Conservation (phyloP, 2,888 invertebrate species). For the Hydrotaea cyrtoneurina region DNA sequence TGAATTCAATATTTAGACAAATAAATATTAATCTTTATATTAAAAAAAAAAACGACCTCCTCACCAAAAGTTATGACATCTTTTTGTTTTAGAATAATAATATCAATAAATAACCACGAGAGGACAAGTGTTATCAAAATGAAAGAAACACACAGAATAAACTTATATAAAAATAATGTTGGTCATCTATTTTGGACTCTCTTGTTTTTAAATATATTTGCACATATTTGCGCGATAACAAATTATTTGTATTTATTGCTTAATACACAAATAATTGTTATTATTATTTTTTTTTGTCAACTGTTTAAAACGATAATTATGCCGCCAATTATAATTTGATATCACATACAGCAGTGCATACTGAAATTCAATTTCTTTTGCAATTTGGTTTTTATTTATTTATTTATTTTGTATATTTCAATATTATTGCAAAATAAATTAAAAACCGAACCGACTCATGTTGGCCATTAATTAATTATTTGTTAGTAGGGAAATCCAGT, state of each 20-base stretch:
- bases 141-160: not conserved
- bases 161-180: not conserved
- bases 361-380: not conserved
- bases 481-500: not conserved
- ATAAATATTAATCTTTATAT: too few species aligned
- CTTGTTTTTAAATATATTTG: not conserved
- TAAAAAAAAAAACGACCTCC: too few species aligned
- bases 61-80: too few species aligned
- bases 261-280: constrained; percentile 9
- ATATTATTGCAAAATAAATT: not conserved
- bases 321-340: not conserved
- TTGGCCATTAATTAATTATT: not conserved
- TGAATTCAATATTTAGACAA: too few species aligned
- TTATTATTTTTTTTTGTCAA: not conserved
- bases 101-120: not conserved
- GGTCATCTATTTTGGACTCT: too few species aligned
- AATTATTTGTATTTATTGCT: not conserved
- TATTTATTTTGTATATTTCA: too few species aligned
- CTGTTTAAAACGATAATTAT: not conserved
- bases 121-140: not conserved
- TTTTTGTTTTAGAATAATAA: too few species aligned
- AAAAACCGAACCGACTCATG: not conserved
- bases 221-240: not conserved
- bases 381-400: not conserved
- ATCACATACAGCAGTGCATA: not conserved